Base-by-base conservation (phyloP, 2,113 vertebrate species). In the Vidua macroura region DNA sequence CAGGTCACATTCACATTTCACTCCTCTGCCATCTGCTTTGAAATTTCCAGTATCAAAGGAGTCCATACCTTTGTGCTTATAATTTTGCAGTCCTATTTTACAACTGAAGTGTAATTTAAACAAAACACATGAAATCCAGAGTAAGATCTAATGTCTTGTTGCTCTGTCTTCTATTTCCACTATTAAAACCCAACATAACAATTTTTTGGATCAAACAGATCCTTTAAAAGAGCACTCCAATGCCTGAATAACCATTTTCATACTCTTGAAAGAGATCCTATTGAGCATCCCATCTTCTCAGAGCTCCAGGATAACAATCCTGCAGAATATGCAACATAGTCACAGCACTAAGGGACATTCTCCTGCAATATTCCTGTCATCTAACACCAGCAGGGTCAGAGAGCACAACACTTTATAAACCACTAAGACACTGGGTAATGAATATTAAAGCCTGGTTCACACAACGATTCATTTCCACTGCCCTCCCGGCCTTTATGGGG, bases 311-410 rank as follows among this genome's bases (percentile, higher is more conserved):
- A 5, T 20, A 81, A 74, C 39, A 73, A 70, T 37, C 33, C 67
- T 69, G 64, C 67, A 49, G 20, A 31, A 46, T 31, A 52, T 2
- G 7, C 48, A 80, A 7, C 21, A 39, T 2, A 0, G 48, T 46
- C 69, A 46, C 58, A 91, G 70, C 59, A 67, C 39, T 51, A 33
- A 44, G 22, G 63, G 64, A 79, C 59, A 30, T 13, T 70, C 33
- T 64, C 76, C 56, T 66, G 51, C 66, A 78, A 67, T 3, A 30
- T 28, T 72, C 59, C 73, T 88, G 88, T 37, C 94, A 95, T 28
- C 81, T 82, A 94, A 44, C 67, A 90, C 81, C 94, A 63, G 46
- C 6, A 8, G 67, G 82, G 90, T 92, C 94, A 95, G 49, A 60
- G 28, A 78, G 48, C 68, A 52, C 7, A 86, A 44, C 82, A 44